Conservation (phyloP, 2,888 invertebrate genomes). For the Iphiclides podalirius region DNA sequence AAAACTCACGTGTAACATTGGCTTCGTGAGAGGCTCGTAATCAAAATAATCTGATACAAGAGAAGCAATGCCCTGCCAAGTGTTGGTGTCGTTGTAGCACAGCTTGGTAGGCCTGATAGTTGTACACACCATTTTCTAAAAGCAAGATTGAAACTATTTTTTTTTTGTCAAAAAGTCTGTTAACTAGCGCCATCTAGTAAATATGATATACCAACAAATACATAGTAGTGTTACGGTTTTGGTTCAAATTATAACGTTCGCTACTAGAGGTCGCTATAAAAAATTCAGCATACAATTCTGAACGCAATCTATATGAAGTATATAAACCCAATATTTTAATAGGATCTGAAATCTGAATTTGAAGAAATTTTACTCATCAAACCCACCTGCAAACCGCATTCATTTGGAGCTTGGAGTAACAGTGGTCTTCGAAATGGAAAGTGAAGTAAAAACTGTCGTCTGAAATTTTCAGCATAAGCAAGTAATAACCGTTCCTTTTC, state of each 20-base stretch:
- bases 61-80: conserved; percentile 85
- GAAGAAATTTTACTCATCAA: no score
- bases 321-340: no score
- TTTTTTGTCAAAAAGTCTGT: neutral
- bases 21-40: conserved; percentile 85
- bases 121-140: conserved; percentile 93
- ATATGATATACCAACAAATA: no score
- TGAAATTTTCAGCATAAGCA: conserved; percentile 88
- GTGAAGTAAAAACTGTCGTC: conserved; percentile 82
- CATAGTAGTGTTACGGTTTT: no score
- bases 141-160: neutral
- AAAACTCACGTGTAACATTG: conserved; percentile 84
- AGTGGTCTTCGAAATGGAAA: conserved; percentile 83
- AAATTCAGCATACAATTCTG: no score
- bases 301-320: no score
- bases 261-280: neutral
- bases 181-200: conserved; percentile 10
- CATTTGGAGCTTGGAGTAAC: conserved; percentile 86
- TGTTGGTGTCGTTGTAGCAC: conserved; percentile 84
- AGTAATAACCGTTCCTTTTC: conserved; percentile 86
- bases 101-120: conserved; percentile 89
- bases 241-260: no score
- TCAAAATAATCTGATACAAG: conserved; percentile 89
- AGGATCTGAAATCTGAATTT: no score
- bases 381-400: conserved; percentile 86